phyloP scores from a whole-genome alignment of 2,888 invertebrate genomes.

The Acanthosoma haemorrhoidale region DNA sequence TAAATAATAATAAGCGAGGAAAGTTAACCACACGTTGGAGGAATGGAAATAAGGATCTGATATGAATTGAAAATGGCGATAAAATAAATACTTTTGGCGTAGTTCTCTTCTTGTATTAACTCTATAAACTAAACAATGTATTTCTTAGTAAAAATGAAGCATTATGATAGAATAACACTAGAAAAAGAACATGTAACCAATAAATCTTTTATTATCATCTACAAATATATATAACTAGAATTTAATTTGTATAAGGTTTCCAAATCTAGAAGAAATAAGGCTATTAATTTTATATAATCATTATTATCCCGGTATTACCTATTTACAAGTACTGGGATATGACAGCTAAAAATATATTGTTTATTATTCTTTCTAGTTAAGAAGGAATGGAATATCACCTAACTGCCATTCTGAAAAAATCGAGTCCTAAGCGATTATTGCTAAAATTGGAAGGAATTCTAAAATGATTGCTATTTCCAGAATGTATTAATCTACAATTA shows the following conservation, averaged over 20 bases:
- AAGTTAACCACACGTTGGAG: too few relatives aligned
- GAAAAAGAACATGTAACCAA: not conserved
- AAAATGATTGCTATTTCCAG: too few relatives aligned
- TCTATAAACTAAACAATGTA: too few relatives aligned
- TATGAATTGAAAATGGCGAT: too few relatives aligned
- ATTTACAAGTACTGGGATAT: constrained; percentile 9
- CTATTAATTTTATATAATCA: constrained; percentile 7
- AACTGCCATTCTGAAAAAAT: not conserved
- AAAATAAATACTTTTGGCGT: too few relatives aligned
- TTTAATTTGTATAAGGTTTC: not conserved
- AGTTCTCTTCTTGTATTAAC: too few relatives aligned
- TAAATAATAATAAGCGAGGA: too few relatives aligned
- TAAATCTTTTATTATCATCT: constrained; percentile 17
- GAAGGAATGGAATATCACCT: not conserved
- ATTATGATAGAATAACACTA: not conserved
- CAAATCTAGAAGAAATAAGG: constrained; percentile 14
- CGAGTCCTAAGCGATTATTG: constrained; percentile 18
- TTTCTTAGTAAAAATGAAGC: too few relatives aligned
- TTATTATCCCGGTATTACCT: constrained; percentile 7
- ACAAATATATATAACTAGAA: constrained; percentile 12
- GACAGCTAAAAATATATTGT: constrained; percentile 15
- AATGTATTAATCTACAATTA: too few relatives aligned
- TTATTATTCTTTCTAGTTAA: not conserved
- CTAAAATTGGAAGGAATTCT: not conserved
- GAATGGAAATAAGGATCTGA: too few relatives aligned